Percentiles rank a stretch among this genome's conserved stretches.
Conservation (phyloP, 2,888 invertebrate species). For the Stomorhina lunata region DNA sequence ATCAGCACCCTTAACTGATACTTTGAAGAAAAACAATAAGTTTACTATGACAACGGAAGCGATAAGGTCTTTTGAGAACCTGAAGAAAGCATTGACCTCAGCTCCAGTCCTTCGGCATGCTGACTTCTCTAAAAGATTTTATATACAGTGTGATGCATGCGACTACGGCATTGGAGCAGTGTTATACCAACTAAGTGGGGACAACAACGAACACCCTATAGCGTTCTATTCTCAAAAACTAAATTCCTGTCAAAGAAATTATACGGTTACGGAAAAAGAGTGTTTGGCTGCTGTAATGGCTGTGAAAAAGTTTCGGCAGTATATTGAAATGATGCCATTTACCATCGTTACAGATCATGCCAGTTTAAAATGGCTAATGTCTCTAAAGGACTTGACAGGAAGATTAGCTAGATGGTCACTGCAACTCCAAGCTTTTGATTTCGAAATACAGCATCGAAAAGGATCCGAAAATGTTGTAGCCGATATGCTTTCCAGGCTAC, state of each 20-base stretch:
- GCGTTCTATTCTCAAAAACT: conserved; percentile 58
- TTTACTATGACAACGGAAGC: no score
- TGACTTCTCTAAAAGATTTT: no score
- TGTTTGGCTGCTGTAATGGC: conserved; percentile 43
- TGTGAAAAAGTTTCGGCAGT: conserved; percentile 13
- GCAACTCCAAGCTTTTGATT: no score
- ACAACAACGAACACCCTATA: conserved; percentile 40
- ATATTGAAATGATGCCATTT: conserved; percentile 28
- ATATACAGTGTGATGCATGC: no score
- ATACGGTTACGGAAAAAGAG: conserved; percentile 55
- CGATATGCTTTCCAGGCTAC: conserved; percentile 5
- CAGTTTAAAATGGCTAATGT: not conserved
- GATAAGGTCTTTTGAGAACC: no score
- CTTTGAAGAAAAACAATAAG: no score
- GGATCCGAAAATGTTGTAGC: no score
- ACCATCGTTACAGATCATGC: conserved; percentile 38
- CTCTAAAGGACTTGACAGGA: not conserved
- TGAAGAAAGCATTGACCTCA: no score
- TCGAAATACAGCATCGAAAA: conserved; percentile 46
- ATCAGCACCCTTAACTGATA: no score
- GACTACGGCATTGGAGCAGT: no score
- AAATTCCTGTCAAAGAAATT: conserved; percentile 51
- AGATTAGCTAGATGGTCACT: conserved; percentile 30
- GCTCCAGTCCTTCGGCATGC: no score
- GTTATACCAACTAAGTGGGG: conserved; percentile 18